A percentile compares a stretch with the other conserved stretches of the same genome.
Evolutionary conservation across 2,888 invertebrate species (phyloP).

Genomic region (Anthophora plumipes): DNA sequence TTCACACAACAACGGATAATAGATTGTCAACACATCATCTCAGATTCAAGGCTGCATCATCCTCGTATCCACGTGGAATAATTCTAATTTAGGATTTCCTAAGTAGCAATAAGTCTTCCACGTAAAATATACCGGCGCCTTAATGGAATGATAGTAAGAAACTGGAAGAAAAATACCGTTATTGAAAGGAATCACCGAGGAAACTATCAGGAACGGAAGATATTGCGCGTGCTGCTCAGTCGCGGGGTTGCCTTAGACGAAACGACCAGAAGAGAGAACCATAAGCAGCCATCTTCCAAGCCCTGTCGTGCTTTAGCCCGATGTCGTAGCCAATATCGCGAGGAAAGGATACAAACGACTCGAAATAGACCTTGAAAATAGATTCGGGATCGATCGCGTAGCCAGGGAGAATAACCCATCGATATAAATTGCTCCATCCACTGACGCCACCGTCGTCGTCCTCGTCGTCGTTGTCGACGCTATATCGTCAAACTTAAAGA

Average conservation of each 20-base stretch:
- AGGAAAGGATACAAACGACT: conserved; percentile 75
- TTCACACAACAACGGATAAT: background rate
- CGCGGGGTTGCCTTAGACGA: conserved; percentile 55
- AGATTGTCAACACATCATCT: background rate
- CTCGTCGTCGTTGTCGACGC: conserved; percentile 11
- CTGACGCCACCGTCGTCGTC: conserved; percentile 49
- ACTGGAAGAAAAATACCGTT: conserved; percentile 57
- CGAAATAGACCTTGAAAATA: conserved; percentile 79
- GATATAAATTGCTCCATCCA: conserved; percentile 77
- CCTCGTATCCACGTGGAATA: conserved; percentile 30
- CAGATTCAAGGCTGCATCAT: background rate
- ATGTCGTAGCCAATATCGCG: conserved; percentile 69
- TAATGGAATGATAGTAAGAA: conserved; percentile 46
- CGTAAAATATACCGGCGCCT: conserved; percentile 46
- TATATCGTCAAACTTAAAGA: conserved; percentile 23
- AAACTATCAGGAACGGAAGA: conserved; percentile 46
- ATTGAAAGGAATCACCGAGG: conserved; percentile 54
- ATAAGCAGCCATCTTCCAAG: conserved; percentile 63
- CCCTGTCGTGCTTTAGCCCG: conserved; percentile 51
- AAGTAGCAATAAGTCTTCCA: conserved; percentile 46
- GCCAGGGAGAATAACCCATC: conserved; percentile 73
- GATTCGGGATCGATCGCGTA: conserved; percentile 73
- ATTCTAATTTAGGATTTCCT: conserved; percentile 37
- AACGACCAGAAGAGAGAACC: conserved; percentile 59
- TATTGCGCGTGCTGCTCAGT: conserved; percentile 52